Conservation (phyloP, 2,797 vertebrate species). For the Enteromius unitaeniatus region DNA sequence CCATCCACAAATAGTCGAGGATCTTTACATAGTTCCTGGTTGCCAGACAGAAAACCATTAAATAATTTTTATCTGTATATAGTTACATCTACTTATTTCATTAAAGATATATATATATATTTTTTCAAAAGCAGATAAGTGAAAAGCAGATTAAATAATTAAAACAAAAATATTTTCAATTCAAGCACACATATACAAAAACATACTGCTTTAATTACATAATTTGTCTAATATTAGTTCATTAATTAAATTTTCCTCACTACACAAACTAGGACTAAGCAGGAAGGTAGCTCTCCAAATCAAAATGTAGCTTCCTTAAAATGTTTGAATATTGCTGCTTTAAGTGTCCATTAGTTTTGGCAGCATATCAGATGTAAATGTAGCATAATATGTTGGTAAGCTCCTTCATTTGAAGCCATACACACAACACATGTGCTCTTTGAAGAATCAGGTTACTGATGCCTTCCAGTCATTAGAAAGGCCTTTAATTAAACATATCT, state of each 20-base stretch:
- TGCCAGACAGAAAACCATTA: not conserved
- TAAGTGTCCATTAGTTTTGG: not conserved
- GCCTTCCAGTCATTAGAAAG: constrained; percentile 67
- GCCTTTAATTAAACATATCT: constrained; percentile 72
- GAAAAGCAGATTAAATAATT: not conserved
- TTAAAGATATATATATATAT: not conserved
- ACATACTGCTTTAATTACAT: not conserved
- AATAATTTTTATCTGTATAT: not conserved
- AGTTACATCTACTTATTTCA: not conserved
- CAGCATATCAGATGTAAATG: constrained; percentile 44
- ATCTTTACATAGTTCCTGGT: constrained; percentile 82
- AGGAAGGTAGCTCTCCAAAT: not conserved
- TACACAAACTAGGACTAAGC: not conserved
- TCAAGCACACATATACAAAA: not conserved
- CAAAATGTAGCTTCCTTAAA: not conserved
- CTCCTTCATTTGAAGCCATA: constrained; percentile 25
- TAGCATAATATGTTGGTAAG: constrained; percentile 43
- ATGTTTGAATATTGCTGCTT: not conserved
- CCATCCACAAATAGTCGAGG: constrained; percentile 86
- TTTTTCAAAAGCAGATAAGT: not conserved
- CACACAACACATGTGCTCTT: constrained; percentile 49
- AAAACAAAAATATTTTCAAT: not conserved
- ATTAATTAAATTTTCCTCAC: not conserved
- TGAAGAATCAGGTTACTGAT: constrained; percentile 66
- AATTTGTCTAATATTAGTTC: constrained; percentile 64